phyloP scores from a whole-genome alignment of 35 echinoderm and acorn worm genomes.

The Lytechinus variegatus region DNA sequence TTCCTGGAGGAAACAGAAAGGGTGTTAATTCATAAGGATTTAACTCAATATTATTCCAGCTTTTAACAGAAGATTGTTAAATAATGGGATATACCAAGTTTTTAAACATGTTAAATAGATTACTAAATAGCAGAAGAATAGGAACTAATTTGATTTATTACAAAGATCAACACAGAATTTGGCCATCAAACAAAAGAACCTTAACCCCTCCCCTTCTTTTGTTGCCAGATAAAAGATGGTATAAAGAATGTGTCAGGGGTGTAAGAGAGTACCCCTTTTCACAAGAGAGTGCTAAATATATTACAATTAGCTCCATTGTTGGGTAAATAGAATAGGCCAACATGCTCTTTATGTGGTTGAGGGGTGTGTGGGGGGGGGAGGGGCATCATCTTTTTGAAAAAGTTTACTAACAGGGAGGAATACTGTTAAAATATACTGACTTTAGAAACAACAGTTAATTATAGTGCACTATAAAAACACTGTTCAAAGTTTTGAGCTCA shows the following conservation, averaged over 20 bases:
- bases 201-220: neutral
- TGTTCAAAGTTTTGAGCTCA: too few relatives aligned
- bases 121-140: neutral
- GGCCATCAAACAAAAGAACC: neutral
- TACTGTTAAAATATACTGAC: too few relatives aligned
- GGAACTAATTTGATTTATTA: neutral
- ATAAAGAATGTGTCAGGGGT: neutral
- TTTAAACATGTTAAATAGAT: too few relatives aligned
- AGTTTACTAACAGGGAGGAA: too few relatives aligned
- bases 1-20: neutral
- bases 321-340: neutral
- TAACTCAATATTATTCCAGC: neutral
- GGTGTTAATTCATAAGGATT: neutral
- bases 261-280: neutral
- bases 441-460: too few relatives aligned
- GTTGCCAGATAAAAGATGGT: neutral
- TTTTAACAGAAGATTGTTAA: neutral
- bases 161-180: neutral
- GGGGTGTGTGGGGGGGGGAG: too few relatives aligned
- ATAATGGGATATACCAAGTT: neutral
- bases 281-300: neutral
- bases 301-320: neutral
- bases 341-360: neutral
- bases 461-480: too few relatives aligned
- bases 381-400: neutral